Conservation (phyloP, 2,113 vertebrate genomes). For the Emydocephalus ijimae region DNA sequence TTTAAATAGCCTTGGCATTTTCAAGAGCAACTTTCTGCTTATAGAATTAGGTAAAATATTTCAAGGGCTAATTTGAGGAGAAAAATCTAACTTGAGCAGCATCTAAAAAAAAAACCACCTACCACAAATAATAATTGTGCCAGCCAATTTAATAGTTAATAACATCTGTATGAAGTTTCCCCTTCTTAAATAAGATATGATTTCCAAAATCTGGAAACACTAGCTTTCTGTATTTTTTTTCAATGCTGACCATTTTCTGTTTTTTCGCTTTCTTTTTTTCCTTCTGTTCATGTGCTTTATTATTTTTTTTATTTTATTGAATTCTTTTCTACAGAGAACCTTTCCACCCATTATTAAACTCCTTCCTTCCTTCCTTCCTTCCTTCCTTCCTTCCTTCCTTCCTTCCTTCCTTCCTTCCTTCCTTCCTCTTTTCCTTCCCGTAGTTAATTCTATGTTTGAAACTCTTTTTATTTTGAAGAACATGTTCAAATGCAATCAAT, state of each 20-base stretch:
- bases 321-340: background rate
- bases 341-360: background rate
- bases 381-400: background rate
- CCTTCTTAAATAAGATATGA: background rate
- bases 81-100: background rate
- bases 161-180: background rate
- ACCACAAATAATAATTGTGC: background rate
- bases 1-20: background rate
- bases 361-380: background rate
- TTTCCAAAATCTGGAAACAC: background rate
- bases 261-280: background rate
- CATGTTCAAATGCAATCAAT: background rate
- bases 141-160: background rate
- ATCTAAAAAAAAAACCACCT: background rate
- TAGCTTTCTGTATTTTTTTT: background rate
- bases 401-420: background rate
- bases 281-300: background rate
- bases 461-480: background rate
- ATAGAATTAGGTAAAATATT: background rate
- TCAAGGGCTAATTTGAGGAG: background rate
- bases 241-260: background rate
- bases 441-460: background rate
- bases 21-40: background rate
- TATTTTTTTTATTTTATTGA: background rate
- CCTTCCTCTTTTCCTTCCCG: background rate